Evolutionary conservation across 2,888 invertebrate species (phyloP).

Genomic region (Drosophila siamana): DNA sequence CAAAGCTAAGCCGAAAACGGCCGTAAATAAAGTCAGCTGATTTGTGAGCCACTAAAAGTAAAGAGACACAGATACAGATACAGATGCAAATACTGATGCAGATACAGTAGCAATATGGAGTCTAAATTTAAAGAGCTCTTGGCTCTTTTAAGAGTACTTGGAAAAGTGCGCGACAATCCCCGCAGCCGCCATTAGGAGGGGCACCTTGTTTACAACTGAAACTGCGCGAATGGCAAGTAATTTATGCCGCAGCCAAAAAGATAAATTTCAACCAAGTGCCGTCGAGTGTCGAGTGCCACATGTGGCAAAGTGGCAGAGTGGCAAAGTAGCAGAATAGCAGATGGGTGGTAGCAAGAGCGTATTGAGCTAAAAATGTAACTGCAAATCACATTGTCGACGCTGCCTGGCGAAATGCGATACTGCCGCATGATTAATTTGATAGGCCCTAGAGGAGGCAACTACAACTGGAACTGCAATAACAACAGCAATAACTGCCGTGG

Average conservation of each 20-base stretch:
- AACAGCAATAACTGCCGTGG: no score
- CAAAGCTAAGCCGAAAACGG: slow-evolving; percentile 34
- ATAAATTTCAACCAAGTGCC: slow-evolving; percentile 70
- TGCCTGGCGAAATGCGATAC: slow-evolving; percentile 76
- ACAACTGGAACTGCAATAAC: not conserved
- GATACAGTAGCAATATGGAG: slow-evolving; percentile 37
- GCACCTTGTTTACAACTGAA: not conserved
- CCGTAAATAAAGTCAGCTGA: slow-evolving; percentile 55
- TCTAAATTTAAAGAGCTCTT: slow-evolving; percentile 75
- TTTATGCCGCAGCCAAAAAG: slow-evolving; percentile 74
- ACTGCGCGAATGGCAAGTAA: slow-evolving; percentile 51
- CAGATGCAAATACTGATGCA: slow-evolving; percentile 21
- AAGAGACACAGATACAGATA: slow-evolving; percentile 19
- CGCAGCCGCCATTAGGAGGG: not conserved
- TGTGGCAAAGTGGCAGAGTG: slow-evolving; percentile 23
- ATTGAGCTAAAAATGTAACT: slow-evolving; percentile 78
- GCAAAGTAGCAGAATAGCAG: slow-evolving; percentile 3
- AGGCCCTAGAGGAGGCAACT: slow-evolving; percentile 46
- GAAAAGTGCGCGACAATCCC: slow-evolving; percentile 14
- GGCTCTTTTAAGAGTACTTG: slow-evolving; percentile 12
- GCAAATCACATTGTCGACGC: slow-evolving; percentile 26
- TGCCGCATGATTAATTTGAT: slow-evolving; percentile 75
- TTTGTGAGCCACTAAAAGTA: slow-evolving; percentile 57
- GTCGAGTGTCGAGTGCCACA: slow-evolving; percentile 30
- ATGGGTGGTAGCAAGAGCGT: slow-evolving; percentile 39